A percentile compares a stretch with the other conserved stretches of the same genome.
phyloP scores from a whole-genome alignment of 1,140 invertebrate species.

The Drosophila pandora region DNA sequence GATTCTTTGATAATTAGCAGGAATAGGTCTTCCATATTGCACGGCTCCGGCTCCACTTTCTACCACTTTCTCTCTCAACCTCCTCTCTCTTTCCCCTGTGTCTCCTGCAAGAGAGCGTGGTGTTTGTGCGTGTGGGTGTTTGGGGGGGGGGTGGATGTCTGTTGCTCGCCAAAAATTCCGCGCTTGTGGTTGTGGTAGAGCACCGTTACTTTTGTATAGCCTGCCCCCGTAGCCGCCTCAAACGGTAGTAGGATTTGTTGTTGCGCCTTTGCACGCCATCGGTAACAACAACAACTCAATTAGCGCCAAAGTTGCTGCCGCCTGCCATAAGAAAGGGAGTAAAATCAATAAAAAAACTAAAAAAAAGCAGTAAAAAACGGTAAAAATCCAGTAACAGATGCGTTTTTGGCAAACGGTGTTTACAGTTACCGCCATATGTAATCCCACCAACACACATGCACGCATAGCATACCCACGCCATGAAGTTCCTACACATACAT shows the following conservation, averaged over 20 bases:
- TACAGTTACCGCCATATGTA: constrained; percentile 25
- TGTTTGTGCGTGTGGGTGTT: constrained; percentile 1
- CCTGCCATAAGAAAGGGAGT: constrained; percentile 35
- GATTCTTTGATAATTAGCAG: constrained; percentile 91
- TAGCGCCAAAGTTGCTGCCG: constrained; percentile 32
- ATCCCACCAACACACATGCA: constrained; percentile 7
- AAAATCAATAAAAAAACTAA: constrained; percentile 69
- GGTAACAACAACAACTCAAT: constrained; percentile 59
- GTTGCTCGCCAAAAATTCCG: constrained; percentile 26
- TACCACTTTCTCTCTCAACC: not conserved
- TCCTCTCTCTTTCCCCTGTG: not conserved
- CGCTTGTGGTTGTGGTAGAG: constrained; percentile 1
- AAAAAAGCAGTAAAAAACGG: not conserved
- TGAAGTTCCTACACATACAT: not conserved
- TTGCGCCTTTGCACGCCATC: constrained; percentile 54
- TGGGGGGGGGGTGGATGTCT: constrained; percentile 8
- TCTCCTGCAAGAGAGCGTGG: not conserved
- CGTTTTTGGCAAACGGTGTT: constrained; percentile 42
- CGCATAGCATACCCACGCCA: not conserved
- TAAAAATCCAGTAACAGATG: constrained; percentile 14
- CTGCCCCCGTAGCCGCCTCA: not conserved
- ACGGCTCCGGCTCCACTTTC: constrained; percentile 5
- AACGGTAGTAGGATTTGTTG: constrained; percentile 4
- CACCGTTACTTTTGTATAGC: too few relatives aligned
- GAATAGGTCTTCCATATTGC: constrained; percentile 91